Evolutionary conservation across 2,888 invertebrate genomes (phyloP).

Genomic region (Spodoptera littoralis): DNA sequence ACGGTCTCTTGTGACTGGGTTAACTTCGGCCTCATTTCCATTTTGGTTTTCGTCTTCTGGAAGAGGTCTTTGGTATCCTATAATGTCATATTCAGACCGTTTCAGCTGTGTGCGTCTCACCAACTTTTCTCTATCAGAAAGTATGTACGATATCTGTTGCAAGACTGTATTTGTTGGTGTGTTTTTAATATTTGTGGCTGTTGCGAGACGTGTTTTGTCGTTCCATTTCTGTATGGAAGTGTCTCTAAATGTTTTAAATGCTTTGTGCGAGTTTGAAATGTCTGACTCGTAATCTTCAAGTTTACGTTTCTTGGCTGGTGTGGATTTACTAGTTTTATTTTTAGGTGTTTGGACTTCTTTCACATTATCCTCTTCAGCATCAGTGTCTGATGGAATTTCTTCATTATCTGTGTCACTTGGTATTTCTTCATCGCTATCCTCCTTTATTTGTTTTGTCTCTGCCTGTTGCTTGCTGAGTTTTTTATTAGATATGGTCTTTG

Average conservation of each 20-base stretch:
- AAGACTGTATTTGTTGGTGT: slow-evolving; percentile 90
- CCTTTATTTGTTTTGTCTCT: slow-evolving; percentile 64
- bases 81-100: slow-evolving; percentile 91
- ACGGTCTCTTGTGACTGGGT: slow-evolving; percentile 66
- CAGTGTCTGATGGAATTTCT: slow-evolving; percentile 91
- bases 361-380: slow-evolving; percentile 74
- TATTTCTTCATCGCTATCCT: slow-evolving; percentile 81
- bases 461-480: slow-evolving; percentile 61
- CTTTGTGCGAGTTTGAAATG: slow-evolving; percentile 88
- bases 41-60: slow-evolving; percentile 58
- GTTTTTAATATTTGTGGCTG: slow-evolving; percentile 90
- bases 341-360: slow-evolving; percentile 56
- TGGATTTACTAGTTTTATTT: slow-evolving; percentile 54
- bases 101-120: slow-evolving; percentile 94
- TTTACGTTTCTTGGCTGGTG: slow-evolving; percentile 81
- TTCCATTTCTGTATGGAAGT: slow-evolving; percentile 97
- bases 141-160: slow-evolving; percentile 95
- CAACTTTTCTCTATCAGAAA: slow-evolving; percentile 93
- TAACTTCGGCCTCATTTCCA: slow-evolving; percentile 59
- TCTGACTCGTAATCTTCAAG: slow-evolving; percentile 89
- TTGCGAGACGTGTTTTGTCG: slow-evolving; percentile 94
- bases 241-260: slow-evolving; percentile 92
- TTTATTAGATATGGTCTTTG: slow-evolving; percentile 85
- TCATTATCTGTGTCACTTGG: slow-evolving; percentile 89
- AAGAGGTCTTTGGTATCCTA: slow-evolving; percentile 87